Percentiles rank a stretch among this genome's conserved stretches.
Evolutionary conservation across 2,797 vertebrate species (phyloP).

Genomic region (Heteromormyrus szaboi): DNA sequence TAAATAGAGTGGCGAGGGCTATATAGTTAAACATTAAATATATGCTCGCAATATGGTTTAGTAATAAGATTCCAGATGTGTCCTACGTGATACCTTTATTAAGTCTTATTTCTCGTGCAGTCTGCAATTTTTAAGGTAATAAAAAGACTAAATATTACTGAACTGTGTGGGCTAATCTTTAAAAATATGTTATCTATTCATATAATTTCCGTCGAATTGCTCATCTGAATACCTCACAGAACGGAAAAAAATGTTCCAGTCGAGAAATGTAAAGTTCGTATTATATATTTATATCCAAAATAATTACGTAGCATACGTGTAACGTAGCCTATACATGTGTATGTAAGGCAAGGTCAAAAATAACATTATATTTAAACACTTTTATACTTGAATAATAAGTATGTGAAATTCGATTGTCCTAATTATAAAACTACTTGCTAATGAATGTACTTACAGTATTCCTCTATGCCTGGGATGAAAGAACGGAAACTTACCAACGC

Average conservation of each 20-base stretch:
- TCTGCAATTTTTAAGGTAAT: not conserved
- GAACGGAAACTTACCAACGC: constrained; percentile 66
- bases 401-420: not conserved
- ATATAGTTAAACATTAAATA: not conserved
- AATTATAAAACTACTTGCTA: not conserved
- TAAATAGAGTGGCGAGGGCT: not conserved
- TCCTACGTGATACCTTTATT: not conserved
- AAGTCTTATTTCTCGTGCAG: not conserved
- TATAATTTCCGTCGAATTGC: not conserved
- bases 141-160: not conserved
- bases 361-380: not conserved
- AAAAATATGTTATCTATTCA: not conserved
- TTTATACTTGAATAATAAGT: not conserved
- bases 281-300: not conserved
- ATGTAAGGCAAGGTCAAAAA: not conserved
- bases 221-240: not conserved
- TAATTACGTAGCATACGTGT: not conserved
- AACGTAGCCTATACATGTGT: not conserved
- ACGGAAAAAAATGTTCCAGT: not conserved
- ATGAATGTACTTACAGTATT: not conserved
- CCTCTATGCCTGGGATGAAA: not conserved
- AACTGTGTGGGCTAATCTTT: not conserved
- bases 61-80: not conserved
- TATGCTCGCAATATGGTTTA: constrained; percentile 1
- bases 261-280: not conserved